Evolutionary conservation across 2,888 invertebrate genomes (phyloP).

Genomic region (Zaprionus bogoriensis): DNA sequence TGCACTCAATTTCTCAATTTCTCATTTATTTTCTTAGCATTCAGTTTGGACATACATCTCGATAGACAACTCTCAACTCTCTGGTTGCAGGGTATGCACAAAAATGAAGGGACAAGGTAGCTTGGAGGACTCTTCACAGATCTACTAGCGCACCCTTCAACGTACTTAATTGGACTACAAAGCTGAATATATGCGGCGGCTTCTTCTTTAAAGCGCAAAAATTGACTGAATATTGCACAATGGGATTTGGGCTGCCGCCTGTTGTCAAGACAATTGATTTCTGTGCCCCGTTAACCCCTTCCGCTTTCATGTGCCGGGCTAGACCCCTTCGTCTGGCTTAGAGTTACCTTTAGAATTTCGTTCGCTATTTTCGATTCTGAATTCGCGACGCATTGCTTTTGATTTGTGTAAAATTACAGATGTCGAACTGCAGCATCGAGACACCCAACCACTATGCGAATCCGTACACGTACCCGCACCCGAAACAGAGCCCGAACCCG

Average conservation of each 20-base stretch:
- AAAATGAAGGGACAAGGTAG: background rate
- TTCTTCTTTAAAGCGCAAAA: conserved; percentile 34
- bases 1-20: too few relatives aligned
- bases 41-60: too few relatives aligned
- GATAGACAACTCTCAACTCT: too few relatives aligned
- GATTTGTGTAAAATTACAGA: conserved; percentile 64
- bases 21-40: too few relatives aligned
- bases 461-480: too few relatives aligned
- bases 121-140: conserved; percentile 14
- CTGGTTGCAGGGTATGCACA: background rate
- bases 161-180: conserved; percentile 68
- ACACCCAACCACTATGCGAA: conserved; percentile 14
- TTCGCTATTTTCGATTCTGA: conserved; percentile 14
- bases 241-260: conserved; percentile 39
- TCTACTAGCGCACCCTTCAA: conserved; percentile 38
- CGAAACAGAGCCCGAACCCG: conserved; percentile 16
- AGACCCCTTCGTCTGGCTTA: background rate
- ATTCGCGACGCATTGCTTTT: conserved; percentile 52
- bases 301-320: conserved; percentile 11
- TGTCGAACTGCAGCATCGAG: conserved; percentile 15
- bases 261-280: conserved; percentile 71
- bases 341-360: conserved; percentile 22
- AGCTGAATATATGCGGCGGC: conserved; percentile 23
- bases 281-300: conserved; percentile 8
- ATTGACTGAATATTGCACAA: conserved; percentile 45